phyloP scores from a whole-genome alignment of 2,797 vertebrate species.

The Heliangelus exortis region DNA sequence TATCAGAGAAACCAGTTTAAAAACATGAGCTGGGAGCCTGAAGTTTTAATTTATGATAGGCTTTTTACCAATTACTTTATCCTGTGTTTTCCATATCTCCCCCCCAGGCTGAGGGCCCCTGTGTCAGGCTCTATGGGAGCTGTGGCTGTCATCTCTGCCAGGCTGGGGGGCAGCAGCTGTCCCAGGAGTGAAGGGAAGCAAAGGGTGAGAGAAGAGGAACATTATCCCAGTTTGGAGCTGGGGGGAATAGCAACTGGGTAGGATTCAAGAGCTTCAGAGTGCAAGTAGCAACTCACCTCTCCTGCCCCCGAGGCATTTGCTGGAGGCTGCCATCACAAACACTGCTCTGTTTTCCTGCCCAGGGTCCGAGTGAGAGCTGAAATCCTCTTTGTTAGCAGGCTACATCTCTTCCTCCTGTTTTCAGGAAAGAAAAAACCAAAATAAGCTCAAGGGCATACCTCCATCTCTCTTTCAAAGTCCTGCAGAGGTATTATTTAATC shows the following conservation, averaged over 20 bases:
- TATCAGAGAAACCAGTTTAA: background rate
- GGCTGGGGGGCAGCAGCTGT: background rate
- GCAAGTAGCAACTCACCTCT: background rate
- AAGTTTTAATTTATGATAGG: background rate
- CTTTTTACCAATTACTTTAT: background rate
- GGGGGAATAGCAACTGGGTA: background rate
- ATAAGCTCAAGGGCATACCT: background rate
- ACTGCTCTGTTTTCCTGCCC: background rate
- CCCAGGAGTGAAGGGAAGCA: background rate
- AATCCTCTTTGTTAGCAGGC: background rate
- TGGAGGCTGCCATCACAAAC: background rate
- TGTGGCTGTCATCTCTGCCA: background rate
- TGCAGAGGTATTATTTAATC: constrained; percentile 9
- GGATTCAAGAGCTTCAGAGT: background rate
- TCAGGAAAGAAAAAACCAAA: background rate
- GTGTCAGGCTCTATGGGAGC: background rate
- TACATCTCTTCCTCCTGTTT: background rate
- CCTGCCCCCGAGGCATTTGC: background rate
- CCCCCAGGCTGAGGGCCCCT: background rate
- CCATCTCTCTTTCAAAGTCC: background rate
- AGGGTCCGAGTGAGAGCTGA: background rate
- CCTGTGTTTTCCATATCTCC: background rate
- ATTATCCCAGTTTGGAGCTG: background rate
- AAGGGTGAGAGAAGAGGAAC: background rate
- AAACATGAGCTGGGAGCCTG: background rate